A percentile compares a stretch with the other conserved stretches of the same genome.
phyloP scores from a whole-genome alignment of 1,140 invertebrate species.

The Lysiphlebus fabarum region DNA sequence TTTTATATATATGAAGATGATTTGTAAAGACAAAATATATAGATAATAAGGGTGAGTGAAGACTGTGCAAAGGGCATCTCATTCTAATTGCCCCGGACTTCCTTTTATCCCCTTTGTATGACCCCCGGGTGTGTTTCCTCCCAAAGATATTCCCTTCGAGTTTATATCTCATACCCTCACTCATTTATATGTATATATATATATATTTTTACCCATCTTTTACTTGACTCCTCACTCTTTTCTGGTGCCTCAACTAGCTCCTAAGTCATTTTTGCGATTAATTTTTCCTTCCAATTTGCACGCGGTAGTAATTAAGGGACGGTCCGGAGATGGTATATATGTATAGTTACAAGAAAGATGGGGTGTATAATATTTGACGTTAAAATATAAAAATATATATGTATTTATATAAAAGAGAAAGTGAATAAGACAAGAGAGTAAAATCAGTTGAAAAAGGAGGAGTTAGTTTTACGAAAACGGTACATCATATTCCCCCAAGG shows the following conservation, averaged over 20 bases:
- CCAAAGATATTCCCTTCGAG: conserved; percentile 30
- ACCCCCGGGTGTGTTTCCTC: conserved; percentile 29
- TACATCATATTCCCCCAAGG: conserved; percentile 8
- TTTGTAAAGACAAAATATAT: too few relatives aligned
- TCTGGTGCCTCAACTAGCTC: conserved; percentile 35
- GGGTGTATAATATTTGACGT: not conserved
- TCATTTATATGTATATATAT: too few relatives aligned
- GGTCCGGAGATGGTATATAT: conserved; percentile 33
- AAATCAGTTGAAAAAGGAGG: conserved; percentile 26
- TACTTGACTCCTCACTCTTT: conserved; percentile 20
- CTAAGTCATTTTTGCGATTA: conserved; percentile 60
- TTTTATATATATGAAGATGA: too few relatives aligned
- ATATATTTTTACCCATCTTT: conserved; percentile 22
- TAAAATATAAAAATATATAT: not conserved
- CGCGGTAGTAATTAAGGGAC: conserved; percentile 57
- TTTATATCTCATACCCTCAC: conserved; percentile 31
- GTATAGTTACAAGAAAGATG: not conserved
- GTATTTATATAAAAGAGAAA: conserved; percentile 6
- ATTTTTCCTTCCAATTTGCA: conserved; percentile 60
- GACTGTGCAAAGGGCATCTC: conserved; percentile 53
- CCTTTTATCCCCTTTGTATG: conserved; percentile 45
- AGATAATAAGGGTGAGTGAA: conserved; percentile 32
- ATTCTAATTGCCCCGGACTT: conserved; percentile 58
- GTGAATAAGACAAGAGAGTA: conserved; percentile 29
- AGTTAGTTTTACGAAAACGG: conserved; percentile 26